These are phyloP conservation scores for Paralvinella palmiformis DNA, from an alignment of 1,140 invertebrate species.

Conservation along the genomic window DNA sequence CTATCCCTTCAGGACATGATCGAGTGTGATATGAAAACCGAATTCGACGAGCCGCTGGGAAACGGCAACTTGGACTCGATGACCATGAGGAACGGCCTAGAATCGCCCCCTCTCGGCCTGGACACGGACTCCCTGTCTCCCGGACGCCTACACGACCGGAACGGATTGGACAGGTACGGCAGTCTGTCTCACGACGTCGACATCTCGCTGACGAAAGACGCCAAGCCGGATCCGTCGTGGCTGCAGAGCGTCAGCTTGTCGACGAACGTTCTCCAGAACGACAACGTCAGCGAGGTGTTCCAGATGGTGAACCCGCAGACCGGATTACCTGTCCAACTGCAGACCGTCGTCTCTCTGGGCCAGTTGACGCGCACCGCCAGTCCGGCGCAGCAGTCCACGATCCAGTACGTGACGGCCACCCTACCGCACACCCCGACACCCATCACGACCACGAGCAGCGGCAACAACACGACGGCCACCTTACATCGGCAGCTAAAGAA, in stretches of 20 bases:
- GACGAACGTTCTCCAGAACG: neutral
- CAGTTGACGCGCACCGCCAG: conserved; percentile 11
- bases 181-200: no score
- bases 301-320: conserved; percentile 49
- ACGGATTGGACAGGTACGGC: neutral
- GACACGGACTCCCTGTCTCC: neutral
- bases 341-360: conserved; percentile 13
- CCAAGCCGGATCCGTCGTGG: neutral
- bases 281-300: conserved; percentile 40
- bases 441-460: neutral
- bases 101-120: neutral
- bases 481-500: no score
- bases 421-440: neutral
- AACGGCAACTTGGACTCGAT: no score
- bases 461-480: neutral
- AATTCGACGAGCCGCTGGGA: conserved; percentile 69
- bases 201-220: no score
- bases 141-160: neutral
- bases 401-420: conserved; percentile 58
- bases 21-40: conserved; percentile 73
- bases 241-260: neutral
- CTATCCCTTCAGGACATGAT: conserved; percentile 59
- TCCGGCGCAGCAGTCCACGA: conserved; percentile 25
- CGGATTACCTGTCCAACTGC: conserved; percentile 34
- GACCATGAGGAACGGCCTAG: no score